A percentile compares a stretch with the other conserved stretches of the same genome.
Conservation (phyloP, 2,113 vertebrate genomes). For the Motacilla alba region DNA sequence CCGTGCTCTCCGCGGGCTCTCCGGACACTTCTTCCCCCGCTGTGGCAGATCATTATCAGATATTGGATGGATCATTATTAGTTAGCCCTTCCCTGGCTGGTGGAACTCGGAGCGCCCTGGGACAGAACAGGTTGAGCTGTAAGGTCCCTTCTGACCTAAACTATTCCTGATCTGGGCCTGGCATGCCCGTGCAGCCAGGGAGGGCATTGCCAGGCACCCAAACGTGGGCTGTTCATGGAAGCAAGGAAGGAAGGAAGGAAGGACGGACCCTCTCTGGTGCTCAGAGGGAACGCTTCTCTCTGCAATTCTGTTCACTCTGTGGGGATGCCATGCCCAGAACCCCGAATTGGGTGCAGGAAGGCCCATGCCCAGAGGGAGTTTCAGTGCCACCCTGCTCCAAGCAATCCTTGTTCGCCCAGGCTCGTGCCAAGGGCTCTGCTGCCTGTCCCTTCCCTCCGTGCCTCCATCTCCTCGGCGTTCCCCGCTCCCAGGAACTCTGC, state of each 20-base stretch:
- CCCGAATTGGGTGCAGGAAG: background rate
- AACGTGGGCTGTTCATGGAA: background rate
- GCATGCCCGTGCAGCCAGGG: too few relatives aligned
- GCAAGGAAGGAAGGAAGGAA: background rate
- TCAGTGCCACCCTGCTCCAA: too few relatives aligned
- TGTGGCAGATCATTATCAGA: too few relatives aligned
- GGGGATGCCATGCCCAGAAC: too few relatives aligned
- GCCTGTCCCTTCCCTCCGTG: background rate
- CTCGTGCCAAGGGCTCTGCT: fast-evolving
- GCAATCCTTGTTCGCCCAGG: background rate
- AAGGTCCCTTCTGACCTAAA: too few relatives aligned
- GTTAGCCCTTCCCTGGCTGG: too few relatives aligned
- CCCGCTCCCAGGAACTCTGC: conserved; percentile 37
- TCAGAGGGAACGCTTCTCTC: background rate
- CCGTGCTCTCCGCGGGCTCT: background rate
- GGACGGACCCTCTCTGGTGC: background rate
- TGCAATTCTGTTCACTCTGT: fast-evolving
- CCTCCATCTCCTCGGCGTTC: fast-evolving
- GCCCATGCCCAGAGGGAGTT: background rate
- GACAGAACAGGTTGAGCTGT: too few relatives aligned
- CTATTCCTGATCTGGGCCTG: too few relatives aligned
- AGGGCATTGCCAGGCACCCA: too few relatives aligned
- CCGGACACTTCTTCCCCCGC: background rate
- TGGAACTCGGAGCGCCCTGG: too few relatives aligned
- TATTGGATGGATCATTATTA: too few relatives aligned